Base-by-base conservation (phyloP, 2,113 vertebrate genomes). In the Crypturellus undulatus region DNA sequence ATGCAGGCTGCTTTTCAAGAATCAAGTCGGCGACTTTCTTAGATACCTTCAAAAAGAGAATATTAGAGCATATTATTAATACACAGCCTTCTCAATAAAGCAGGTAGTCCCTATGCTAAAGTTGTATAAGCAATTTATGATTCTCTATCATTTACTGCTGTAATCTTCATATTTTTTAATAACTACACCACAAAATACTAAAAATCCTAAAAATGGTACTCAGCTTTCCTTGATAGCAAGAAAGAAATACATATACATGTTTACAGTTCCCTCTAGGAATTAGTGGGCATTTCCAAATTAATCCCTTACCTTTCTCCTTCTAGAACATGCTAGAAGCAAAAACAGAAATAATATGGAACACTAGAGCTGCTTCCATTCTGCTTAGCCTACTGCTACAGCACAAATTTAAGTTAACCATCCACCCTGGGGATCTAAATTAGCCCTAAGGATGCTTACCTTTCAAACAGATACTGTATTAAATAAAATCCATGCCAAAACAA, bases 21-120 rank as follows among this genome's bases (percentile, higher is more conserved):
- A 99, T 99, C 96, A 99, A 98, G 98, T 99, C 99, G 15, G 99
- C 99, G 49, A 99, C 99, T 97, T 99, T 99, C 98, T 99, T 99
- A 87, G 99, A 99, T 79, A 99, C 99, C 99, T 99, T 82, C 25
- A 97, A 94, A 91, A 95, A 77, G 89, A 91, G 40, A 95, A 56
- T 36, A 91, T 30, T 77, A 36, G 22, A 10, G 9, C 21, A 24
- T 49, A 49, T 49, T 49, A 49, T 49, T 91, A 32, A 95, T 14
- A 69, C 3, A 34, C 0, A 87, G 51, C 51, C 96, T 69, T 68
- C 15, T 71, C 51, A 64, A 43, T 49, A 38, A 87, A 70, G 22
- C 6, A 76, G 32, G 8, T 8, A 20, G 68, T 54, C 10, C 14
- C 28, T 40, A 42, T 7, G 30, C 4, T 36, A 1, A 71, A 47